Conservation (phyloP, 2,113 vertebrate species). For the Percina caprodes region DNA sequence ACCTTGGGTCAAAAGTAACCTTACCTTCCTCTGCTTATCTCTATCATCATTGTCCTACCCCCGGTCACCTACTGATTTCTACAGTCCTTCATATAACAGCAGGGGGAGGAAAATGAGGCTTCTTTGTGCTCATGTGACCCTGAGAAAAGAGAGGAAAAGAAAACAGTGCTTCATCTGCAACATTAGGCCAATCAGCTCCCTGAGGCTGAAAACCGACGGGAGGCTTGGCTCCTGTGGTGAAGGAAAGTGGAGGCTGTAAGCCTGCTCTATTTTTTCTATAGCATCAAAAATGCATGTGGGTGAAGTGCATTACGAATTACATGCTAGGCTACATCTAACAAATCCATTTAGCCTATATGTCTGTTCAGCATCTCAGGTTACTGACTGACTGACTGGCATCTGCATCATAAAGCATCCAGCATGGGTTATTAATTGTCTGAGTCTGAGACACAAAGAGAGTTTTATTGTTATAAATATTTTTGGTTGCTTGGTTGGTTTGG, state of each 20-base stretch:
- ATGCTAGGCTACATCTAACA: constrained; percentile 40
- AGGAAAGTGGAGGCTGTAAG: constrained; percentile 68
- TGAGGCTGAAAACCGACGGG: constrained; percentile 67
- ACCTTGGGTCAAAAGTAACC: constrained; percentile 33
- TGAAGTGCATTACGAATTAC: constrained; percentile 69
- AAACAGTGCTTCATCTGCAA: constrained; percentile 71
- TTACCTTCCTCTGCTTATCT: constrained; percentile 43
- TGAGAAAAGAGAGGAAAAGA: constrained; percentile 26
- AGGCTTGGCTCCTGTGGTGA: constrained; percentile 64
- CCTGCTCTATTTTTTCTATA: constrained; percentile 70
- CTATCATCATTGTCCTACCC: constrained; percentile 43
- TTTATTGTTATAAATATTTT: constrained; percentile 20
- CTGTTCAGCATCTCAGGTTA: constrained; percentile 9
- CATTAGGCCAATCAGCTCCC: constrained; percentile 81
- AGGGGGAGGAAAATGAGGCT: constrained; percentile 47
- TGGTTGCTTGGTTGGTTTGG: constrained; percentile 24
- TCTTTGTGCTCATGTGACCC: constrained; percentile 55
- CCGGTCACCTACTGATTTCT: constrained; percentile 61
- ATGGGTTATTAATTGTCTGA: constrained; percentile 22
- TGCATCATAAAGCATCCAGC: constrained; percentile 10
- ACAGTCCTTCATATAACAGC: constrained; percentile 37
- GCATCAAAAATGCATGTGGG: constrained; percentile 77
- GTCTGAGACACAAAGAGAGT: neutral
- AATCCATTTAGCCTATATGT: constrained; percentile 37
- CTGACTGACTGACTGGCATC: constrained; percentile 8